phyloP scores from a whole-genome alignment of 2,797 vertebrate species.

The Xenops minutus region DNA sequence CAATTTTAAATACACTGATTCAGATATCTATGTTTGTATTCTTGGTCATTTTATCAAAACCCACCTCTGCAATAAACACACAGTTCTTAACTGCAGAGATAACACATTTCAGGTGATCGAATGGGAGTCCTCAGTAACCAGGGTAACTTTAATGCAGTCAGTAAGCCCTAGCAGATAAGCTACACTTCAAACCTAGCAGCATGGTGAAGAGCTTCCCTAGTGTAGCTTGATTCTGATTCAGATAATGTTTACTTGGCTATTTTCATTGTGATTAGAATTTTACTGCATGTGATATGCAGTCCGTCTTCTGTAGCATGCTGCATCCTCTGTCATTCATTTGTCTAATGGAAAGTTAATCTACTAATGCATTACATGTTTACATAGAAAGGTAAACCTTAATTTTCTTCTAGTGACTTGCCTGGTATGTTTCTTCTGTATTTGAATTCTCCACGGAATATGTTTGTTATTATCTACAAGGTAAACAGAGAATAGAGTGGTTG shows the following conservation, averaged over 20 bases:
- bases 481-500: not conserved
- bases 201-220: not conserved
- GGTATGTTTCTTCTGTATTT: not conserved
- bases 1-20: not conserved
- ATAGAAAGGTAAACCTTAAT: not conserved
- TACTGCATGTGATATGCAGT: not conserved
- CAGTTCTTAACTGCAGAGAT: not conserved
- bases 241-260: not conserved
- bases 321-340: not conserved
- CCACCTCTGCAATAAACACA: not conserved
- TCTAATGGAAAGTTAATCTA: constrained; percentile 33
- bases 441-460: not conserved
- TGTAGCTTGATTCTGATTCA: not conserved
- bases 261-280: constrained; percentile 1
- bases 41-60: not conserved
- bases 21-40: not conserved
- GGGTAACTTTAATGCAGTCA: not conserved
- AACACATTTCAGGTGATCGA: not conserved
- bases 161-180: not conserved
- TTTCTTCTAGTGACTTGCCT: not conserved
- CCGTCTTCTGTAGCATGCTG: not conserved
- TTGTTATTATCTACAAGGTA: not conserved
- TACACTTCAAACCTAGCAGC: not conserved
- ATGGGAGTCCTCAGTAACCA: not conserved
- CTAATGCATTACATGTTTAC: not conserved